Percentiles rank a stretch among this genome's conserved stretches.
Conservation (phyloP, 2,113 vertebrate species). For the Ginglymostoma cirratum region DNA sequence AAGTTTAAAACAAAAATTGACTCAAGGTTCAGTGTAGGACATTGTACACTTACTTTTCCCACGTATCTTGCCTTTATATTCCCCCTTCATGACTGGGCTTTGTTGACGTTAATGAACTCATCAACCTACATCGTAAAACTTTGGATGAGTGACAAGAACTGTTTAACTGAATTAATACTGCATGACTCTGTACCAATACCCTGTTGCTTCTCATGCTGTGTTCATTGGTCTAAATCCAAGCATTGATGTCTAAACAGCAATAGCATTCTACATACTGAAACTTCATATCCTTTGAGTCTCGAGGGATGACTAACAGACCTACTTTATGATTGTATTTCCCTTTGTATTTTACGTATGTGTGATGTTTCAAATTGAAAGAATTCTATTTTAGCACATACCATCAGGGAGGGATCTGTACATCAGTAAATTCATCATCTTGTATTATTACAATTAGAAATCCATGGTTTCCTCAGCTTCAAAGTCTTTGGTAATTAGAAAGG, state of each 20-base stretch:
- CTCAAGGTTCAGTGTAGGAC: background rate
- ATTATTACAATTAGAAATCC: background rate
- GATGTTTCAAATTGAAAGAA: conserved; percentile 4
- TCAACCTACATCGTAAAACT: background rate
- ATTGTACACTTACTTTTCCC: background rate
- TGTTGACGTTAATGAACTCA: background rate
- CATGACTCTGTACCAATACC: background rate
- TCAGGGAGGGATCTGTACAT: background rate
- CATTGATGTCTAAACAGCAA: background rate
- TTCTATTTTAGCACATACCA: background rate
- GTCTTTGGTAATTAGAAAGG: background rate
- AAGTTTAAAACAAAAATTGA: background rate
- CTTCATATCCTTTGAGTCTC: background rate
- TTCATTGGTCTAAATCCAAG: background rate
- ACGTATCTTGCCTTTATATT: background rate
- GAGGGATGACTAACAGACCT: background rate
- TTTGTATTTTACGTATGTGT: background rate
- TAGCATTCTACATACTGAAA: background rate
- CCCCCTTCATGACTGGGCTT: background rate
- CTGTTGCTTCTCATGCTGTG: background rate
- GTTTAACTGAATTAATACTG: background rate
- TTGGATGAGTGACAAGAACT: background rate
- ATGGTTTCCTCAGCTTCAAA: background rate
- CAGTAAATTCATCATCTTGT: background rate
- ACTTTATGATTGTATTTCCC: background rate